Base-by-base conservation (phyloP, 2,888 invertebrate genomes). In the Sarcophaga rosellei region DNA sequence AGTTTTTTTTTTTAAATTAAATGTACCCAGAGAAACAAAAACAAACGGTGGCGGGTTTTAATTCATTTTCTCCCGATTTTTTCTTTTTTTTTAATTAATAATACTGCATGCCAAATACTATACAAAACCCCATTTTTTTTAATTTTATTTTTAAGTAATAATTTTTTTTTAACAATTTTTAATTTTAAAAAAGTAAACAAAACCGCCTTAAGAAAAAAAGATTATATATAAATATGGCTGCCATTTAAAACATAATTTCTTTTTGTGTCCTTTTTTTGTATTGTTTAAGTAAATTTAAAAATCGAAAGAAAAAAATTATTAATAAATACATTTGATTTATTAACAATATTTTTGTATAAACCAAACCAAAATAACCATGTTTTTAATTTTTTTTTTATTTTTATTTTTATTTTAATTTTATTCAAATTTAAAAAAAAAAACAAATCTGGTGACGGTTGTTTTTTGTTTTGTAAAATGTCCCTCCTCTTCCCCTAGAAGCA, bases 241-340 rank as follows among this genome's bases (percentile, higher is more conserved):
- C 88, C 88, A 88, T 86, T 88, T 53, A 15, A 15, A 75, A 85
- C 17, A 15, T 53, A 53, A 15, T 59, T 11, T 77, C 44, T 73
- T 78, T 78, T 47, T 53, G 53, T 53, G 53, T 53, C 53, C 12
- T 17, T 53, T 45, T 69, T 45, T 79, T 84, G 3, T 84, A 86
- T 85, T 75, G 74, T 83, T 82, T 87, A 86, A 88, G 86, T 83
- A 82, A 83, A 85, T 82, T 73, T 69, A 45, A 74, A 76, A 47
- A 47, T 61, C 68, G 66, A 79, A 84, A 79, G 61, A 72, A 75
- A 72, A 62, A 21, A 17, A 70, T 75, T 77, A 81, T 79, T 85
- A 86, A 86, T 86, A 86, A 86, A 86, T 76, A 86, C 78, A 86
- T 75, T 81, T 86, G 86, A 86, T 86, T 84, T 81, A 86, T 86